Evolutionary conservation across 1,140 invertebrate genomes (phyloP).

Genomic region (Rhysida immarginata): DNA sequence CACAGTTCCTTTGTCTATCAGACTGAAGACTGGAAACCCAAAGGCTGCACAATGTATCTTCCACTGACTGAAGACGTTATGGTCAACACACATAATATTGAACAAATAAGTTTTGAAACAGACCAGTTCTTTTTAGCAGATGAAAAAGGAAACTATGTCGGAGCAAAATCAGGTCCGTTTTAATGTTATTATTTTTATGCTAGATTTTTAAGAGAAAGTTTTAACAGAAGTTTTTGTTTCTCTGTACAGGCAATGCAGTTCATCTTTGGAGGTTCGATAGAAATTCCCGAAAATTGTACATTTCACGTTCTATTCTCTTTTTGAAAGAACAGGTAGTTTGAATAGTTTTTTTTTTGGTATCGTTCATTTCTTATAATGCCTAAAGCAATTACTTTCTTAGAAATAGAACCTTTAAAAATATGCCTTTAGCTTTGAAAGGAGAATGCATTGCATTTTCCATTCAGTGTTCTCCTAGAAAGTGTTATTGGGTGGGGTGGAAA

Average conservation of each 20-base stretch:
- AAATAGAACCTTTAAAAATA: too few species aligned
- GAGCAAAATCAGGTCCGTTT: slow-evolving; percentile 22
- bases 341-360: too few species aligned
- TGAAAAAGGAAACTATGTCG: slow-evolving; percentile 24
- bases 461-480: too few species aligned
- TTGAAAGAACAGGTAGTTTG: slow-evolving; percentile 1
- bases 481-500: too few species aligned
- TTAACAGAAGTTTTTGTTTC: neutral
- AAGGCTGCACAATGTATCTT: slow-evolving; percentile 25
- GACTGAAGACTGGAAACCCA: slow-evolving; percentile 26
- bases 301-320: slow-evolving; percentile 4
- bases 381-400: too few species aligned
- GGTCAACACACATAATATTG: slow-evolving; percentile 25
- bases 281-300: neutral
- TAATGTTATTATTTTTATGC: neutral
- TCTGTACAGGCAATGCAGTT: slow-evolving; percentile 2
- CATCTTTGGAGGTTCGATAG: slow-evolving; percentile 3
- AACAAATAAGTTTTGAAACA: slow-evolving; percentile 25
- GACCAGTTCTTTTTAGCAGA: slow-evolving; percentile 29
- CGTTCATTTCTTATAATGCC: too few species aligned
- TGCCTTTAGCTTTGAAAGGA: too few species aligned
- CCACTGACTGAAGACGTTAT: slow-evolving; percentile 25
- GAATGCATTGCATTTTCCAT: too few species aligned
- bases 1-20: slow-evolving; percentile 21
- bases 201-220: neutral